Percentiles rank a stretch among this genome's conserved stretches.
These are phyloP conservation scores for Engraulis encrasicolus DNA, from an alignment of 2,113 vertebrate species.

Conservation along the genomic window DNA sequence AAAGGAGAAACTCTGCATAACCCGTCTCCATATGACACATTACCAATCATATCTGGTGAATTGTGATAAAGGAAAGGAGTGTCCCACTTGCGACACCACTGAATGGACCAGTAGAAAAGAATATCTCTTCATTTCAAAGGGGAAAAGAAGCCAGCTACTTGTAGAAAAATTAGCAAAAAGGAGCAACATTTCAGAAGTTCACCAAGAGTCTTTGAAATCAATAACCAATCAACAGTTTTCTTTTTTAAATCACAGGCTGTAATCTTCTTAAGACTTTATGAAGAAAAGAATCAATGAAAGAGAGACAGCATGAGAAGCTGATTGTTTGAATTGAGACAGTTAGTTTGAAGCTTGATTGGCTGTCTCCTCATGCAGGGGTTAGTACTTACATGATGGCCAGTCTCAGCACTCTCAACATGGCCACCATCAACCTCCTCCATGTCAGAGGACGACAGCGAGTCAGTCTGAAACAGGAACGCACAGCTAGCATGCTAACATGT, in stretches of 20 bases:
- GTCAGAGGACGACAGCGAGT: constrained; percentile 62
- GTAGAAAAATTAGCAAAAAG: neutral
- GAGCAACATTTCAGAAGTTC: neutral
- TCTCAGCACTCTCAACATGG: constrained; percentile 56
- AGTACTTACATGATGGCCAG: constrained; percentile 71
- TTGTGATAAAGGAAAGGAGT: too few relatives aligned
- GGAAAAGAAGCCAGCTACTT: neutral
- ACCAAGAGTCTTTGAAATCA: neutral
- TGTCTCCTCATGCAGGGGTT: constrained; percentile 36
- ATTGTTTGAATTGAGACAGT: neutral
- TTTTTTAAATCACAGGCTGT: too few relatives aligned
- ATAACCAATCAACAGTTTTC: neutral
- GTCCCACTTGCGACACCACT: too few relatives aligned
- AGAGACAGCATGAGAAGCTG: neutral
- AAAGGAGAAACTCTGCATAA: too few relatives aligned
- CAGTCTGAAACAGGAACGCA: constrained; percentile 71
- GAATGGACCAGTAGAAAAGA: neutral
- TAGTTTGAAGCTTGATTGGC: neutral
- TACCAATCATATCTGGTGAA: too few relatives aligned
- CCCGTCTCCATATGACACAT: too few relatives aligned
- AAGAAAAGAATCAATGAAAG: neutral
- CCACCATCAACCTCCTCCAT: constrained; percentile 66
- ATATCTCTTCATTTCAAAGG: neutral
- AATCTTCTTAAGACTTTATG: neutral
- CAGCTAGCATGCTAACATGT: constrained; percentile 52